Evolutionary conservation across 2,113 vertebrate genomes (phyloP), one percentile per base, ranked within the genome.

Genomic region (Tauraco erythrolophus): DNA sequence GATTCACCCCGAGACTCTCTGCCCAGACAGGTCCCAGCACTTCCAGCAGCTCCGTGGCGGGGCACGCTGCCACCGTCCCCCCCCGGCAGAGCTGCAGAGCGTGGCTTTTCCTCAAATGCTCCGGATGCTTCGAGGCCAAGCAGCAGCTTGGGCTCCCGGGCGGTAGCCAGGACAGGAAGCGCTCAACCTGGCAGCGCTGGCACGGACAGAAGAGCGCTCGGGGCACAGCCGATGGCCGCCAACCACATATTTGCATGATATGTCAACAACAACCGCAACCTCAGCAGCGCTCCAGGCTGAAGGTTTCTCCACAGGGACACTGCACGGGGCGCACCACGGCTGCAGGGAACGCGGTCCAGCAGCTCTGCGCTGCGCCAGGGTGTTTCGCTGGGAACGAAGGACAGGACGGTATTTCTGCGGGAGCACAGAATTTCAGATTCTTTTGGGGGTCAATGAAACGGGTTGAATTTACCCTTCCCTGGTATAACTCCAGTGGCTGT

Each of bases 241-340:
- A 15, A 24, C 46, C 22, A 8, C 5, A 0, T 17, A 19, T 8
- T 18, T 3, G 5, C 25, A 3, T 13, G 57, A 9, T 4, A 14
- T 31, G 1, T 4, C 3, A 3, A 6, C 3, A 53, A 48, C 37
- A 53, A 48, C 37, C 41, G 30, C 58, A 9, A 4, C 50, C 75
- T 30, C 91, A 16, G 76, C 70, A 7, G 12, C 0, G n/a, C 12
- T 64, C 72, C 31, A 4, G 62, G 78, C 56, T 54, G 79, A 13
- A 27, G 53, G 4, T 8, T 19, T 14, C 82, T 45, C 72, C 9
- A 3, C 19, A 4, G 9, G 80, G 61, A 77, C 35, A 8, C 57
- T 19, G 81, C 56, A 0, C 0, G 4, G 1, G 60, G 48, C 3
- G 27, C 11, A 1, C 2, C 18, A 0, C 1, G 37, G 16, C 68